Conservation (phyloP, 2,888 invertebrate species). For the Drosophila gaucha region DNA sequence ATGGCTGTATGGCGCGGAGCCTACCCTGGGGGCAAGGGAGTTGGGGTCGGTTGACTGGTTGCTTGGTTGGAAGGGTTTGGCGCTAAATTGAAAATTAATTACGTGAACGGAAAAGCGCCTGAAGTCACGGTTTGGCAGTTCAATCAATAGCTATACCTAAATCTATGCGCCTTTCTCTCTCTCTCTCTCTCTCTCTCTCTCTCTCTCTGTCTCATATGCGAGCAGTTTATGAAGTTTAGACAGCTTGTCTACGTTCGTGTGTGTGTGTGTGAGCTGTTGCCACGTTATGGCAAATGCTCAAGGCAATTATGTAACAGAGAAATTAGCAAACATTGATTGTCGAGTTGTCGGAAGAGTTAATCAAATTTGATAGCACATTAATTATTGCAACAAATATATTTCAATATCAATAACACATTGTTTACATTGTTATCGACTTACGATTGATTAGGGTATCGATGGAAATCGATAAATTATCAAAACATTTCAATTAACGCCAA, state of each 20-base stretch:
- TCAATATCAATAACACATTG: neutral
- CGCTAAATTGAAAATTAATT: slow-evolving; percentile 71
- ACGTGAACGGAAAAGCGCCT: slow-evolving; percentile 54
- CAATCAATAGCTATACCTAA: slow-evolving; percentile 20
- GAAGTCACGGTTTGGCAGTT: slow-evolving; percentile 38
- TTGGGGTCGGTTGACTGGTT: too few species aligned
- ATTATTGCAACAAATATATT: neutral
- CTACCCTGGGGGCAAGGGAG: too few species aligned
- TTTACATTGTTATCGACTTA: too few species aligned
- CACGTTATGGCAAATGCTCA: slow-evolving; percentile 10
- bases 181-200: slow-evolving; percentile 2
- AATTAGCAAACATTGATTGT: slow-evolving; percentile 10
- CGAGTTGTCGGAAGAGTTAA: slow-evolving; percentile 2
- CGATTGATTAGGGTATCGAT: neutral
- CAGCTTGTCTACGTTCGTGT: slow-evolving; percentile 11
- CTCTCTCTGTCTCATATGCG: slow-evolving; percentile 1
- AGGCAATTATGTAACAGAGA: slow-evolving; percentile 31
- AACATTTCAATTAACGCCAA: neutral
- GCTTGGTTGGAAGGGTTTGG: neutral
- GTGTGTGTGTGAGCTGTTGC: slow-evolving; percentile 10
- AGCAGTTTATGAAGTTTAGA: slow-evolving; percentile 17
- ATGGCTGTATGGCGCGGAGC: too few species aligned
- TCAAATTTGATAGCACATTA: neutral
- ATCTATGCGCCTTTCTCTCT: neutral
- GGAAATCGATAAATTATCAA: neutral